Conservation (phyloP, 2,888 invertebrate species). For the Ectemnius lituratus region DNA sequence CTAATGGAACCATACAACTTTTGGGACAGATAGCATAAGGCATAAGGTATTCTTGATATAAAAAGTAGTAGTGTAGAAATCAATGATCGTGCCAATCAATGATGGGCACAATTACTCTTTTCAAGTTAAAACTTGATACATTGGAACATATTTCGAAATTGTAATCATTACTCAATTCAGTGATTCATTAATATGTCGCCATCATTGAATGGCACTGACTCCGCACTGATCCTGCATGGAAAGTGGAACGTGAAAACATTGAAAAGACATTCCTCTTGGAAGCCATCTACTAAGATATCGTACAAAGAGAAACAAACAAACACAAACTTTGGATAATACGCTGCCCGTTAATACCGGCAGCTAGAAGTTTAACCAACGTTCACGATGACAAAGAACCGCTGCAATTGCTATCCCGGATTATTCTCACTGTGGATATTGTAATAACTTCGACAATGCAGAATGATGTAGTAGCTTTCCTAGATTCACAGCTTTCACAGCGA, state of each 20-base stretch:
- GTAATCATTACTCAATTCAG: neutral
- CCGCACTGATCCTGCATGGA: constrained; percentile 23
- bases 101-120: constrained; percentile 14
- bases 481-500: constrained; percentile 15
- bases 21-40: constrained; percentile 26
- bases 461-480: constrained; percentile 15
- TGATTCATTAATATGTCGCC: constrained; percentile 32
- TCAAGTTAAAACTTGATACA: neutral
- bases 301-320: constrained; percentile 51
- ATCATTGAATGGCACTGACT: constrained; percentile 31
- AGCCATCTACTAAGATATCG: constrained; percentile 39
- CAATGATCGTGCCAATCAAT: constrained; percentile 22
- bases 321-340: constrained; percentile 59
- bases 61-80: constrained; percentile 11
- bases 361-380: constrained; percentile 26
- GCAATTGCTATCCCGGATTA: constrained; percentile 18
- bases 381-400: constrained; percentile 21
- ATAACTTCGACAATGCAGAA: constrained; percentile 12
- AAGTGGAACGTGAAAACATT: constrained; percentile 28
- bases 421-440: constrained; percentile 22
- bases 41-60: constrained; percentile 16
- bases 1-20: constrained; percentile 27
- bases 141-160: neutral
- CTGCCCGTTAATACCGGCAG: constrained; percentile 25
- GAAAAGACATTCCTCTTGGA: constrained; percentile 20